Percentiles rank a stretch among this genome's conserved stretches.
phyloP scores from a whole-genome alignment of 2,888 invertebrate genomes.

The Lacanobia wlatinum region DNA sequence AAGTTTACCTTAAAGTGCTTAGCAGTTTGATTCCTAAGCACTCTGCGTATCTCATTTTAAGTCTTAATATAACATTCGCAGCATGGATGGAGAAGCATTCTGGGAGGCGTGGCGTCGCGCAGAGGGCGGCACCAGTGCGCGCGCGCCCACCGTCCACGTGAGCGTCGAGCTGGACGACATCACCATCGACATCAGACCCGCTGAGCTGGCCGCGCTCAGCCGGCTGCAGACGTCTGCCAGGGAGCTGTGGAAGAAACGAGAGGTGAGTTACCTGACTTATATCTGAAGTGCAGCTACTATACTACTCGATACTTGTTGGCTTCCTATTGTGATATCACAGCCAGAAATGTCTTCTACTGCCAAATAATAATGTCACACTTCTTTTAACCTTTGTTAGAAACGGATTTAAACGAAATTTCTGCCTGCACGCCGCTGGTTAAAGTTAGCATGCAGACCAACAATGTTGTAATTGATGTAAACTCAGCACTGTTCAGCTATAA shows the following conservation, averaged over 20 bases:
- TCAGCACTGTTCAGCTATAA: background rate
- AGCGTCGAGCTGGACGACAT: slow-evolving; percentile 76
- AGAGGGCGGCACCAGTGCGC: slow-evolving; percentile 70
- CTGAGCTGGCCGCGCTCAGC: slow-evolving; percentile 69
- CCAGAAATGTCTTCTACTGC: too few relatives aligned
- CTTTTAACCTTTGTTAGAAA: too few relatives aligned
- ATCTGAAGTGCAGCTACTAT: too few relatives aligned
- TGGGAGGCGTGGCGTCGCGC: slow-evolving; percentile 84
- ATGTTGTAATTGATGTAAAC: too few relatives aligned
- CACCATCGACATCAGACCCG: slow-evolving; percentile 76
- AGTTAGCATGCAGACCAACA: too few relatives aligned
- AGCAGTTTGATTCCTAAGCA: too few relatives aligned
- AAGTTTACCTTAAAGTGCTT: too few relatives aligned
- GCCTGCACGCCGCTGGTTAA: too few relatives aligned
- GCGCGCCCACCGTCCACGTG: slow-evolving; percentile 72
- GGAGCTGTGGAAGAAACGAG: background rate
- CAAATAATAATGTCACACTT: too few relatives aligned
- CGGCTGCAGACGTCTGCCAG: slow-evolving; percentile 51
- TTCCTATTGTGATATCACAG: too few relatives aligned
- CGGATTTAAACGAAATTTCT: too few relatives aligned
- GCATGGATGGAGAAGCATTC: slow-evolving; percentile 74
- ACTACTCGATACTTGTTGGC: too few relatives aligned
- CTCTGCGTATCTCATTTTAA: background rate
- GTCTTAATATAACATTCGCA: slow-evolving; percentile 46
- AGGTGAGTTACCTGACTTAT: slow-evolving; percentile 4